A percentile compares a stretch with the other conserved stretches of the same genome.
phyloP scores from a whole-genome alignment of 2,113 vertebrate species.

The Pontoporia blainvillei region DNA sequence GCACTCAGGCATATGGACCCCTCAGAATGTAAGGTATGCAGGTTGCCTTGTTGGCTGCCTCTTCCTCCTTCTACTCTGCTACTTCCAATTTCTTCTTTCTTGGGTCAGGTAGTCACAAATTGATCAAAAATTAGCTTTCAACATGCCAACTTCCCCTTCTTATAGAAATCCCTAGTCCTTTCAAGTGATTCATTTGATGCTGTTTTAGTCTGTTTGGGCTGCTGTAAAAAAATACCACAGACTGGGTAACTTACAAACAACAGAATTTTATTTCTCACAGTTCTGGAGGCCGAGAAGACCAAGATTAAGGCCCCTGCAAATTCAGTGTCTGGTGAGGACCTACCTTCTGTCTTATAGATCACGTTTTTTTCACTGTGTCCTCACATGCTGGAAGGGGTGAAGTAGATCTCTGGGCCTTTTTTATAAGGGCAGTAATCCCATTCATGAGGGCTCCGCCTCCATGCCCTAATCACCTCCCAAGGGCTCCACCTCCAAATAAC shows the following conservation, averaged over 20 bases:
- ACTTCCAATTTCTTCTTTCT: neutral
- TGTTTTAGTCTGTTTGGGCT: neutral
- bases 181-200: neutral
- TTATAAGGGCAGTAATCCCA: neutral
- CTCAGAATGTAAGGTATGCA: fast-evolving
- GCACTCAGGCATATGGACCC: neutral
- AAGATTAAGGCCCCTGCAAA: neutral
- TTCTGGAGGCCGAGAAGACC: neutral
- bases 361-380: neutral
- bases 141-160: neutral
- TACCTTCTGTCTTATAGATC: neutral
- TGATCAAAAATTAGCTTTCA: neutral
- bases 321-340: neutral
- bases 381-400: neutral
- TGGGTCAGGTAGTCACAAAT: neutral
- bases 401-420: neutral
- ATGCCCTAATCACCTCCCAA: neutral
- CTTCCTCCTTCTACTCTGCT: neutral
- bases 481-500: neutral
- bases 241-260: neutral
- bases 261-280: neutral
- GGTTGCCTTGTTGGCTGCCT: neutral
- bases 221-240: neutral
- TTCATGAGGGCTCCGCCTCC: neutral
- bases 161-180: neutral